These are phyloP conservation scores for Colius striatus DNA, from an alignment of 2,113 vertebrate genomes.

Conservation along the genomic window DNA sequence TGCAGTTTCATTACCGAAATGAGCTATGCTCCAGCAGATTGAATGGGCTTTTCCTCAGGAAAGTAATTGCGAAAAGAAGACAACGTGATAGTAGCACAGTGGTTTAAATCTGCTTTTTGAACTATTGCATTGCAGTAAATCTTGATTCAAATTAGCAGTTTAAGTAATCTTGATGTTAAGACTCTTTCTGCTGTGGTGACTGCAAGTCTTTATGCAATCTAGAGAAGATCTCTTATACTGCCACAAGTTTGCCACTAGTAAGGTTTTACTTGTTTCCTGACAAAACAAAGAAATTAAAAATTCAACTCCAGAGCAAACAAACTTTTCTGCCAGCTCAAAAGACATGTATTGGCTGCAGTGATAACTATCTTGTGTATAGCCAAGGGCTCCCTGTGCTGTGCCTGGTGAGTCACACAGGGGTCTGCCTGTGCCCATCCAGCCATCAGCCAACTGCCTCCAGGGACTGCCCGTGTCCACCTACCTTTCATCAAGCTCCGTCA, in stretches of 20 bases:
- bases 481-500: not conserved
- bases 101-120: not conserved
- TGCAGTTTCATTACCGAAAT: conserved; percentile 7
- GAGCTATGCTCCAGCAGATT: not conserved
- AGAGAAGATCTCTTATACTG: not conserved
- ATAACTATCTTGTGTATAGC: not conserved
- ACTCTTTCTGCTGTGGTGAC: not conserved
- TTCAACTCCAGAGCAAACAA: not conserved
- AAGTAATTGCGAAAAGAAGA: conserved; percentile 4
- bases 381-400: not conserved
- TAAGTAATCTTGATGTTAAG: not conserved
- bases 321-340: not conserved
- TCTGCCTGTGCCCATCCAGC: not conserved
- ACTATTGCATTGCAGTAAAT: not conserved
- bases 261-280: not conserved
- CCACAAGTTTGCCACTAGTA: not conserved
- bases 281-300: not conserved
- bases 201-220: not conserved
- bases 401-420: not conserved
- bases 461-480: not conserved
- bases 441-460: not conserved
- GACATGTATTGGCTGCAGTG: not conserved
- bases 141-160: not conserved
- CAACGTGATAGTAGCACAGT: not conserved
- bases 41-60: conserved; percentile 10